Base-by-base conservation (phyloP, 2,797 vertebrate species). In the Eurystomus glaucurus region DNA sequence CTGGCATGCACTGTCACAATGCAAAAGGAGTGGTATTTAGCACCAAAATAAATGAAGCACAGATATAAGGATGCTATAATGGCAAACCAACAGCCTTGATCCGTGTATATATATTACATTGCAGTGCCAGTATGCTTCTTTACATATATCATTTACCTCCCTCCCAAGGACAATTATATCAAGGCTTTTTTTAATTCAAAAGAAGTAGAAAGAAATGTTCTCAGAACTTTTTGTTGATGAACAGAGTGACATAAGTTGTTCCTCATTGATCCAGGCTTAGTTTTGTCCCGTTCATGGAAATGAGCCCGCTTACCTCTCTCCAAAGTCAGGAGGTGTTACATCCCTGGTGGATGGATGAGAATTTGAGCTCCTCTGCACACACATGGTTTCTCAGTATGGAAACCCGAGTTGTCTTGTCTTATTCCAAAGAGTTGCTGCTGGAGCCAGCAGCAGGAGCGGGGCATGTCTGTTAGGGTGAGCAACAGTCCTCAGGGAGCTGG, bases 241-340 rank as follows among this genome's bases (percentile, higher is more conserved):
- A 54, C 12, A 90, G 60, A 54, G 55, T 62, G 3, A 31, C 4
- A 52, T 10, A 52, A 48, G 51, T 22, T 48, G 10, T n/a, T 85
- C n/a, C 19, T 71, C 2, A 1, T 20, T 71, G 39, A 62, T 52
- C 17, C 25, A 71, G 50, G 29, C n/a, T 62, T 74, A 28, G 33
- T 52, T 70, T 78, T 70, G n/a, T 62, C 35, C 35, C 8, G 35
- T 35, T 35, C 35, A 35, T 35, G 35, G 35, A 35, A 35, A 35
- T 7, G 35, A 35, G 35, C 35, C 35, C 35, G 35, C 35, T 35
- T 35, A 35, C 35, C 35, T 35, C 28, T 89, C 26, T 21, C 31
- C 43, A 5, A 23, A 39, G 20, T 26, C 35, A 62, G 31, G 21
- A 19, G 3, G 2, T 33, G 14, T 68, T 57, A 23, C 0, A 0